These are phyloP conservation scores for Erebia palarica DNA, from an alignment of 2,888 invertebrate genomes.

Conservation along the genomic window DNA sequence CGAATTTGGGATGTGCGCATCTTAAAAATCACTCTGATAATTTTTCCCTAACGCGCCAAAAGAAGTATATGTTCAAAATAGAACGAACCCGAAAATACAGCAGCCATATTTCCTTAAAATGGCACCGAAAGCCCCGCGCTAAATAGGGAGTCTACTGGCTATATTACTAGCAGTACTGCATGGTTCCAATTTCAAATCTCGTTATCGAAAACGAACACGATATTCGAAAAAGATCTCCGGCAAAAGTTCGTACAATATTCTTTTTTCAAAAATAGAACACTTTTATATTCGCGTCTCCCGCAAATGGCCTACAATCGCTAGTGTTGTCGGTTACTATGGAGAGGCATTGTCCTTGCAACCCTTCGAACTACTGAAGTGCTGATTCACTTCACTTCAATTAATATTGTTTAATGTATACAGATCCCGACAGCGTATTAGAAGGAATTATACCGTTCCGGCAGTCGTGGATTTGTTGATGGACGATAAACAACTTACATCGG, in stretches of 20 bases:
- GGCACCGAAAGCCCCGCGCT: constrained; percentile 62
- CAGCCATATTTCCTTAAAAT: constrained; percentile 45
- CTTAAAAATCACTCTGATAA: no score
- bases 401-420: constrained; percentile 76
- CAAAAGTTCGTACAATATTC: constrained; percentile 19
- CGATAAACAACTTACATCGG: constrained; percentile 53
- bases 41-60: no score
- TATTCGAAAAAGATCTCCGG: constrained; percentile 44
- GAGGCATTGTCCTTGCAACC: constrained; percentile 63
- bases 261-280: constrained; percentile 57
- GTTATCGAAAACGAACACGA: constrained; percentile 53
- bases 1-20: no score
- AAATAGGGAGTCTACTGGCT: constrained; percentile 52
- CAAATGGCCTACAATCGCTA: constrained; percentile 47
- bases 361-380: constrained; percentile 55
- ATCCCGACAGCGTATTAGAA: constrained; percentile 67
- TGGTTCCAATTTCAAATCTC: constrained; percentile 77
- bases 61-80: no score
- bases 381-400: constrained; percentile 74
- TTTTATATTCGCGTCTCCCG: constrained; percentile 52
- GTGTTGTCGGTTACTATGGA: constrained; percentile 38
- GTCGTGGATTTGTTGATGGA: constrained; percentile 64
- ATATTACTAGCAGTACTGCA: constrained; percentile 51
- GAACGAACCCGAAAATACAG: neutral
- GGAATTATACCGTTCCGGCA: constrained; percentile 66